phyloP scores from a whole-genome alignment of 1,140 invertebrate genomes.

The Wasmannia auropunctata region DNA sequence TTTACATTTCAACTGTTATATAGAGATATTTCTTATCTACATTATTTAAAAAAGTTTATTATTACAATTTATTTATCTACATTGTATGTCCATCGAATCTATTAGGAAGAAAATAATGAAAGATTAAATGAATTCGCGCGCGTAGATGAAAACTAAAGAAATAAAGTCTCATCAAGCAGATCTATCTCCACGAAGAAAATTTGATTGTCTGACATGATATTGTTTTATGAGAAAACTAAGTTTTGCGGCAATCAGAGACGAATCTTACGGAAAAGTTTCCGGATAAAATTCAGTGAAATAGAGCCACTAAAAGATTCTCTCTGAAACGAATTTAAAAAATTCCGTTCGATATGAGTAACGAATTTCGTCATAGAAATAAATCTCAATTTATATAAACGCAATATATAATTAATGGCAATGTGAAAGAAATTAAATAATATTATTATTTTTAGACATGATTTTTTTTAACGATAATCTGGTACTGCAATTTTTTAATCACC shows the following conservation, averaged over 20 bases:
- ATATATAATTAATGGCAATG: not conserved
- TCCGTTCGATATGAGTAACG: not conserved
- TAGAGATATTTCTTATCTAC: not conserved
- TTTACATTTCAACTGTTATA: not conserved
- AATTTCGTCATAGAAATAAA: not conserved
- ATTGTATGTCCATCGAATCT: not conserved
- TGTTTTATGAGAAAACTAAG: slow-evolving; percentile 7
- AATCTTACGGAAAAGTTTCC: slow-evolving; percentile 14
- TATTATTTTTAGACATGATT: not conserved
- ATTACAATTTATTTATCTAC: not conserved
- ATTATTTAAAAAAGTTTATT: not conserved
- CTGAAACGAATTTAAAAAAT: slow-evolving; percentile 30
- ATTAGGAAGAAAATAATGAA: not conserved
- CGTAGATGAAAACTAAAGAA: not conserved
- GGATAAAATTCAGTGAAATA: not conserved
- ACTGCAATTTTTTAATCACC: not conserved
- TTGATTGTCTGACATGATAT: slow-evolving; percentile 31
- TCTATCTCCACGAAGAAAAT: slow-evolving; percentile 11
- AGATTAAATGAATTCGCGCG: not conserved
- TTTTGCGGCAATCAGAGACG: slow-evolving; percentile 17
- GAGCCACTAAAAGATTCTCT: not conserved
- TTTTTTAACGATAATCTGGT: not conserved
- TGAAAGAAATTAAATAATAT: not conserved
- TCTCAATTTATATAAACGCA: not conserved
- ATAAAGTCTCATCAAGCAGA: too few species aligned